Conservation (phyloP, 2,113 vertebrate species). For the Scomber scombrus region DNA sequence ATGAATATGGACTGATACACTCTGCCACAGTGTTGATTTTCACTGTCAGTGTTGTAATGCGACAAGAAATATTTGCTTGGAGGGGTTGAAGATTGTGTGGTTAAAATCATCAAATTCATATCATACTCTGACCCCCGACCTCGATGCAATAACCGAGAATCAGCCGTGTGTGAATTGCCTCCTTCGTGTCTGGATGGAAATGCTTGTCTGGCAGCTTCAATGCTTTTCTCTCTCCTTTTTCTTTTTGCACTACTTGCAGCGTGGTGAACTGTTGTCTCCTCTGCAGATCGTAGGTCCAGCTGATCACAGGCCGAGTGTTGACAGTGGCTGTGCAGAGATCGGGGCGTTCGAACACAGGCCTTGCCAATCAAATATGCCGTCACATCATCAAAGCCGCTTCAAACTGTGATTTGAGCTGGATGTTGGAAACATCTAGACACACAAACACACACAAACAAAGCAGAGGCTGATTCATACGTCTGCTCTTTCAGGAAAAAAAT, state of each 20-base stretch:
- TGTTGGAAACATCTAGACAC: conserved; percentile 15
- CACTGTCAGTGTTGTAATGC: too few relatives aligned
- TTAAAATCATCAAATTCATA: conserved; percentile 14
- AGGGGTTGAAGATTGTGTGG: neutral
- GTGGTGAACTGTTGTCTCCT: conserved; percentile 17
- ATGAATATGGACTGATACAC: too few relatives aligned
- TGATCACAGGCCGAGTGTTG: conserved; percentile 40
- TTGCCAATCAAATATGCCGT: conserved; percentile 60
- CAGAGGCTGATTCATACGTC: neutral
- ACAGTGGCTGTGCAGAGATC: conserved; percentile 4
- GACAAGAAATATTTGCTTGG: neutral
- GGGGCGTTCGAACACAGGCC: conserved; percentile 22
- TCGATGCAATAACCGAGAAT: neutral
- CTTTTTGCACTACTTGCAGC: neutral
- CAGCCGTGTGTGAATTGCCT: neutral
- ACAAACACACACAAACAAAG: neutral
- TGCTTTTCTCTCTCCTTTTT: neutral
- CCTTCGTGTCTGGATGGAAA: neutral
- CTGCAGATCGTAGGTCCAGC: conserved; percentile 10
- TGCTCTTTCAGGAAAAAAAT: neutral
- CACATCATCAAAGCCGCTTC: conserved; percentile 60
- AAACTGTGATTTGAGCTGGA: conserved; percentile 33
- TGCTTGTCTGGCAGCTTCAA: neutral
- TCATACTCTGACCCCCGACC: neutral
- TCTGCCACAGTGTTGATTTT: too few relatives aligned